Conservation (phyloP, 2,113 vertebrate genomes). For the Gasterosteus nipponicus region DNA sequence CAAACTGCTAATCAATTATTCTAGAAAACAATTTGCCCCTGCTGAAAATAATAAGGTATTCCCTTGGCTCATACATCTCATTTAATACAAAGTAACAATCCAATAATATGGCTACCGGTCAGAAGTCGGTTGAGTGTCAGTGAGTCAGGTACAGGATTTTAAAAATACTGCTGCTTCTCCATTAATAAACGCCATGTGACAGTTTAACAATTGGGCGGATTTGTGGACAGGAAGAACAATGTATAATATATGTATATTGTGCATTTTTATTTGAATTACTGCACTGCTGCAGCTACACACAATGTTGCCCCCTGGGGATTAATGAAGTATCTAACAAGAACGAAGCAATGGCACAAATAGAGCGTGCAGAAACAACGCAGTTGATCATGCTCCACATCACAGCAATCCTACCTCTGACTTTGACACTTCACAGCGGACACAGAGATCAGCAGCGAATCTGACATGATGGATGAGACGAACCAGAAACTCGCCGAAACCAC, state of each 20-base stretch:
- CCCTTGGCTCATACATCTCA: background rate
- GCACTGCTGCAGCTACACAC: no score
- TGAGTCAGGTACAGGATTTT: constrained; percentile 4
- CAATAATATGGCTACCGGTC: constrained; percentile 4
- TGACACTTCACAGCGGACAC: constrained; percentile 48
- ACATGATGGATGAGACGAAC: constrained; percentile 60
- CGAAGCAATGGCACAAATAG: background rate
- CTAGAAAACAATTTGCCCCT: background rate
- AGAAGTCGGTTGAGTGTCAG: background rate
- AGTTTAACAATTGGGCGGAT: background rate
- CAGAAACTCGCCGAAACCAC: constrained; percentile 22
- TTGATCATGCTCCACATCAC: constrained; percentile 41
- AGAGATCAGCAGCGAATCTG: constrained; percentile 38
- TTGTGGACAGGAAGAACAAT: background rate
- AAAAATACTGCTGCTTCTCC: background rate
- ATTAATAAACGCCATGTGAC: background rate
- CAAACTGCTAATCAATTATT: background rate
- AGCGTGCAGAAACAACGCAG: background rate
- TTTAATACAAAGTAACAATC: background rate
- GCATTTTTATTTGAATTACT: no score
- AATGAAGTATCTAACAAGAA: background rate
- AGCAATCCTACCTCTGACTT: constrained; percentile 41
- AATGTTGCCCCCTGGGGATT: no score
- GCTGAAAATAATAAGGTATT: background rate
- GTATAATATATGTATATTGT: no score